A percentile compares a stretch with the other conserved stretches of the same genome.
Evolutionary conservation across 1,140 invertebrate species (phyloP).

Genomic region (Atta colombica): DNA sequence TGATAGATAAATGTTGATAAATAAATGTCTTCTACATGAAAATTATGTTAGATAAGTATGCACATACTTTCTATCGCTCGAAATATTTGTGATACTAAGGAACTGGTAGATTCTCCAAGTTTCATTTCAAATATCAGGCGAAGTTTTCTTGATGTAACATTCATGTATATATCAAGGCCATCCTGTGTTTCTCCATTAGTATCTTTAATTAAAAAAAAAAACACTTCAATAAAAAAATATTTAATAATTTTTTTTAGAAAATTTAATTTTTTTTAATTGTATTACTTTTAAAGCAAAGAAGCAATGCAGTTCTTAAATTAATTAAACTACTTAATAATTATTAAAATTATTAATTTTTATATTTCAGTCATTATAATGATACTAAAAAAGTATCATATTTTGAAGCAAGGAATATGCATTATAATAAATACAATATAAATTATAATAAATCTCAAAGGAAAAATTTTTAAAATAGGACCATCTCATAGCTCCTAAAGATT

Average conservation of each 20-base stretch:
- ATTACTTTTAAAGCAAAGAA: too few relatives aligned
- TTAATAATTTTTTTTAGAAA: too few relatives aligned
- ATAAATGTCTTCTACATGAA: neutral
- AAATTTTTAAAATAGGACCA: too few relatives aligned
- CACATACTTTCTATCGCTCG: constrained; percentile 82
- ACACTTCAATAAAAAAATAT: neutral
- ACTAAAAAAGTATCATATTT: too few relatives aligned
- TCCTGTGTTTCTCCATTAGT: constrained; percentile 86
- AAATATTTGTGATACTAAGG: constrained; percentile 88
- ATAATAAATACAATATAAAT: too few relatives aligned
- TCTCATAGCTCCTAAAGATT: neutral
- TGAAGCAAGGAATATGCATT: too few relatives aligned
- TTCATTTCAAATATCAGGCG: constrained; percentile 89
- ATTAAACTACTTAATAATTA: neutral
- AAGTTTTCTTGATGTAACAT: constrained; percentile 87
- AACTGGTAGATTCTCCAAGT: constrained; percentile 88
- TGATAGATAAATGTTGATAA: neutral
- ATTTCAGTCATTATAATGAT: too few relatives aligned
- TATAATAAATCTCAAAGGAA: too few relatives aligned
- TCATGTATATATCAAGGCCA: constrained; percentile 88
- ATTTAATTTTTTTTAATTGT: too few relatives aligned
- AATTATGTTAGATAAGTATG: constrained; percentile 2
- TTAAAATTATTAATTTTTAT: neutral
- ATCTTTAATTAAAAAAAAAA: constrained; percentile 82
- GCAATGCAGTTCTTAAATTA: neutral